Percentiles rank a stretch among this genome's conserved stretches.
Conservation (phyloP, 1,140 invertebrate genomes). For the Mamestra configurata region DNA sequence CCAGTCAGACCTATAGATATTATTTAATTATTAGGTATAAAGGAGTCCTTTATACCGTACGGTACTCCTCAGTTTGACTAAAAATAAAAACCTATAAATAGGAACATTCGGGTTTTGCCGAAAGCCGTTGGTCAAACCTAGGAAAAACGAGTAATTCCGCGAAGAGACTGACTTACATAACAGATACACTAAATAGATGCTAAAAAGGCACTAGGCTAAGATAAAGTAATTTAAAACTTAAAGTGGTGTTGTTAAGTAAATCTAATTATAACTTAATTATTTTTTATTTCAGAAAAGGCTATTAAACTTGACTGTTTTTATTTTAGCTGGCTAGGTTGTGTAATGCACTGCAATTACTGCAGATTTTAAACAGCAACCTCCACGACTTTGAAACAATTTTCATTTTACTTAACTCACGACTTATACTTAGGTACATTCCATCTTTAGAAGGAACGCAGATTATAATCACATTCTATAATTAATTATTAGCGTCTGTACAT, state of each 20-base stretch:
- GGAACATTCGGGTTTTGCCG: too few species aligned
- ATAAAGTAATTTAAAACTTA: not conserved
- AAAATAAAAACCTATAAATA: too few species aligned
- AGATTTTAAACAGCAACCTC: not conserved
- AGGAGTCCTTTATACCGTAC: too few species aligned
- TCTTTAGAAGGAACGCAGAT: not conserved
- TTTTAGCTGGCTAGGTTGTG: not conserved
- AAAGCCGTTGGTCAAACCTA: too few species aligned
- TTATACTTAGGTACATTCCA: not conserved
- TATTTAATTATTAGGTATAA: too few species aligned
- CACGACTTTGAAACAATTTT: not conserved
- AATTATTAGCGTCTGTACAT: not conserved
- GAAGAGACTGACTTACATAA: too few species aligned
- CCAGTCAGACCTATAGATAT: too few species aligned
- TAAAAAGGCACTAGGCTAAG: not conserved
- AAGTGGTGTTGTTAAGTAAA: not conserved
- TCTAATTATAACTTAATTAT: not conserved
- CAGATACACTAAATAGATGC: too few species aligned
- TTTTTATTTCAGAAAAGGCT: not conserved
- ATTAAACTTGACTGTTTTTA: not conserved
- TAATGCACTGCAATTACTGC: not conserved
- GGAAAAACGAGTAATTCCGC: too few species aligned
- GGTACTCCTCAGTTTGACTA: too few species aligned
- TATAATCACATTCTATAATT: constrained; percentile 11
- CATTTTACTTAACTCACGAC: not conserved